These are phyloP conservation scores for Dallia pectoralis DNA, from an alignment of 2,797 vertebrate species.

Conservation along the genomic window DNA sequence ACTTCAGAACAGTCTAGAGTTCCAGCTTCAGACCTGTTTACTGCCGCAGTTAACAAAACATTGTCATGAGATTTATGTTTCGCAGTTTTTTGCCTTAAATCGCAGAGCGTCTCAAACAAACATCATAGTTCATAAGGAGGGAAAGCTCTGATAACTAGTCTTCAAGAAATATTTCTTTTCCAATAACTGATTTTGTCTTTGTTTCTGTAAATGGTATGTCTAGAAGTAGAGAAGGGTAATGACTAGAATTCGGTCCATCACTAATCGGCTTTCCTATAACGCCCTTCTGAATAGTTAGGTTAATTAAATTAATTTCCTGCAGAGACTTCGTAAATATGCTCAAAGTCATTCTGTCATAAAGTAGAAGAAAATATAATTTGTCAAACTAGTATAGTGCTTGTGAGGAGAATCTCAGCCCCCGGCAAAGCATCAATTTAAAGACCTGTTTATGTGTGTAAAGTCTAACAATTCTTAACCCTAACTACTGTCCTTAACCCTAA, in stretches of 20 bases:
- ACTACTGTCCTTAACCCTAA: no score
- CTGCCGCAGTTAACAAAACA: background rate
- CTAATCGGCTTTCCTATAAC: conserved; percentile 60
- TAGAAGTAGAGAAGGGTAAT: no score
- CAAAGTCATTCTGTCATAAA: conserved; percentile 67
- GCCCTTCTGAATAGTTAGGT: conserved; percentile 35
- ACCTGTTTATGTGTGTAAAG: conserved; percentile 30
- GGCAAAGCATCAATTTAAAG: conserved; percentile 35
- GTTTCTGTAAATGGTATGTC: conserved; percentile 50
- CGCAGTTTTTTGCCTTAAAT: background rate
- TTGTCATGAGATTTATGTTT: background rate
- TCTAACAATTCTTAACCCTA: no score
- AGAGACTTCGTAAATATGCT: conserved; percentile 67
- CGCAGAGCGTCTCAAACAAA: no score
- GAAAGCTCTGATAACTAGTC: no score
- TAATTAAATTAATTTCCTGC: conserved; percentile 71
- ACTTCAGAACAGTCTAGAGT: background rate
- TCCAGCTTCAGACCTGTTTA: background rate
- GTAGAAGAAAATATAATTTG: conserved; percentile 57
- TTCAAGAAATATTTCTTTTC: no score
- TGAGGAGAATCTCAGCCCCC: conserved; percentile 47
- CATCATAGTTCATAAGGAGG: no score
- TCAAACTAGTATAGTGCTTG: conserved; percentile 59
- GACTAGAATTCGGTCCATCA: conserved; percentile 34
- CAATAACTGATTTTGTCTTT: conserved; percentile 21